Evolutionary conservation across 35 echinoderm and acorn worm genomes (phyloP).

Genomic region (Patiria miniata): DNA sequence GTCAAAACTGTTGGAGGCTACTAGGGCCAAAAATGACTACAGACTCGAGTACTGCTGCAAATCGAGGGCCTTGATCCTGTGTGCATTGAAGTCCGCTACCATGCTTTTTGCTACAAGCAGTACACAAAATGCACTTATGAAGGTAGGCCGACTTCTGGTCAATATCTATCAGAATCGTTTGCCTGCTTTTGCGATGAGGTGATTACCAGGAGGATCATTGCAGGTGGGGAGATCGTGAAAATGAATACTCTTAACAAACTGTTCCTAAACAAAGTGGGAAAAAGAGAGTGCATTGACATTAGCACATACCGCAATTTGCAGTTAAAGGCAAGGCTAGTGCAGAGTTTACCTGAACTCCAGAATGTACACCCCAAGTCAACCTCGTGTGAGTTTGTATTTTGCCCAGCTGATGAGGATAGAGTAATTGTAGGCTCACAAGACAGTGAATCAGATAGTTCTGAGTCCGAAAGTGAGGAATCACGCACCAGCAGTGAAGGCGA

Average conservation of each 20-base stretch:
- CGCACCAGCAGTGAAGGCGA: neutral
- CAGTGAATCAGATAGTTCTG: neutral
- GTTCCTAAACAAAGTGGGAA: neutral
- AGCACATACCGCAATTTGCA: neutral
- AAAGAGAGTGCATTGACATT: neutral
- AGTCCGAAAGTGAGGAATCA: neutral
- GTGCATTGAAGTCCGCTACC: constrained; percentile 33
- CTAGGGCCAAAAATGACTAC: constrained; percentile 13
- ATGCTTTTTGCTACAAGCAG: constrained; percentile 23
- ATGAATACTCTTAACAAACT: neutral
- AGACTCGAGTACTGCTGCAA: constrained; percentile 31
- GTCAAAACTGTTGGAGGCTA: neutral
- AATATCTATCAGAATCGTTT: neutral
- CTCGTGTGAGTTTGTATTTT: neutral
- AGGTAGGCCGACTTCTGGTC: neutral
- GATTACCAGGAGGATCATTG: neutral
- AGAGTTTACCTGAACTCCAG: neutral
- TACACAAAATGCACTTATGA: constrained; percentile 21
- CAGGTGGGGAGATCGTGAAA: neutral
- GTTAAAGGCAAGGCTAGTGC: neutral
- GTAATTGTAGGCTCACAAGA: neutral
- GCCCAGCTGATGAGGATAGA: neutral
- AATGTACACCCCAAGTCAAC: neutral
- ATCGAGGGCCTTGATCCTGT: constrained; percentile 7
- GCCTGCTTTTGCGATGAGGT: constrained; percentile 1